Evolutionary conservation across 2,113 vertebrate species (phyloP).

Genomic region (Clinocottus analis): DNA sequence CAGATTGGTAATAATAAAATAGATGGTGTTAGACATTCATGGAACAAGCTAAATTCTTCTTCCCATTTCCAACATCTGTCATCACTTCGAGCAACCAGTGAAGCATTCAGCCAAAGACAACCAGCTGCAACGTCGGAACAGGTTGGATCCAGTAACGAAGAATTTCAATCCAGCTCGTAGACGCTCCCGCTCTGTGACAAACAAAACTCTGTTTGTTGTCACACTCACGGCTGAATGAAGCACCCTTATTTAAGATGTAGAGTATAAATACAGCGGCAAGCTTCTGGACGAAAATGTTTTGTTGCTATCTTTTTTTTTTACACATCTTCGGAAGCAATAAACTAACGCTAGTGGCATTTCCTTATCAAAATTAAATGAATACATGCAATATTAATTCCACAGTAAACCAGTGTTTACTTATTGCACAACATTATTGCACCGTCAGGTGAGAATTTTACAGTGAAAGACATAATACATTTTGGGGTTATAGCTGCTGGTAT

Average conservation of each 20-base stretch:
- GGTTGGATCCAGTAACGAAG: not conserved
- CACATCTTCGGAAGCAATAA: no score
- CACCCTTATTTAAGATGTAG: no score
- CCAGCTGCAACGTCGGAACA: not conserved
- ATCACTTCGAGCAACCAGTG: not conserved
- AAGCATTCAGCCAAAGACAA: not conserved
- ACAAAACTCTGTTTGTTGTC: no score
- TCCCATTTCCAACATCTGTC: not conserved
- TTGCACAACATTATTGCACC: not conserved
- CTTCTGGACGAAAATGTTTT: no score
- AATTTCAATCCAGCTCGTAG: not conserved
- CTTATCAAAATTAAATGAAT: no score
- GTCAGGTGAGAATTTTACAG: not conserved
- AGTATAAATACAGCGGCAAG: no score
- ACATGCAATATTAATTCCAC: not conserved
- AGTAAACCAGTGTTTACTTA: not conserved
- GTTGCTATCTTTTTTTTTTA: no score
- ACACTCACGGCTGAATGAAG: no score
- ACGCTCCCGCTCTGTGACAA: not conserved
- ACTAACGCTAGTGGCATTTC: no score
- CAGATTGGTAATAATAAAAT: not conserved
- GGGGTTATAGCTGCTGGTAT: not conserved
- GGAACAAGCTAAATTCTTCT: not conserved
- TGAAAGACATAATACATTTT: not conserved
- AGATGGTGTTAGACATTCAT: not conserved